These are phyloP conservation scores for Tetrao urogallus DNA, from an alignment of 2,113 vertebrate species.

Conservation along the genomic window DNA sequence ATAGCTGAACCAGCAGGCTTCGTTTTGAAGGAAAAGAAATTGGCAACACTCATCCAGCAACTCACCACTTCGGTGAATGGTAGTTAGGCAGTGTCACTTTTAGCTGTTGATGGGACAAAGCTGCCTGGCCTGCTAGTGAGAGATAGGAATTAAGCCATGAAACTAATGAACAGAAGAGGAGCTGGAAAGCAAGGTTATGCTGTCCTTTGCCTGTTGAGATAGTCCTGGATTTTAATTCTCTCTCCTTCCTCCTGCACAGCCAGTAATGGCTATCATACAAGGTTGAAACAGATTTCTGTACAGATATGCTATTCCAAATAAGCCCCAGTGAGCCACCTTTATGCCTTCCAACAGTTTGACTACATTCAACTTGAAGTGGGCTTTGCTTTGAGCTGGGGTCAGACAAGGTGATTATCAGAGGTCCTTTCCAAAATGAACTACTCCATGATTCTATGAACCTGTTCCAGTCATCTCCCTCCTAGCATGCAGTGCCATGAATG, in stretches of 20 bases:
- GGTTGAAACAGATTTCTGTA: slow-evolving; percentile 12
- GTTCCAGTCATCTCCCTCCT: neutral
- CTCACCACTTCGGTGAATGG: neutral
- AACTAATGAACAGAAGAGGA: slow-evolving; percentile 60
- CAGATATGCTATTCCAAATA: neutral
- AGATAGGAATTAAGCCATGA: slow-evolving; percentile 75
- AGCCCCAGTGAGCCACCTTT: neutral
- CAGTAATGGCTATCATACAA: neutral
- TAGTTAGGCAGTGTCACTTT: slow-evolving; percentile 15
- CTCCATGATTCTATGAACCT: neutral
- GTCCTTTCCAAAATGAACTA: neutral
- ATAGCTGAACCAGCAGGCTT: slow-evolving; percentile 19
- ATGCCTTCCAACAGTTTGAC: neutral
- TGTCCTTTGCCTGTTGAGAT: slow-evolving; percentile 30
- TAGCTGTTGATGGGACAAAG: slow-evolving; percentile 46
- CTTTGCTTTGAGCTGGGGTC: neutral
- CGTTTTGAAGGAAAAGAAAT: slow-evolving; percentile 33
- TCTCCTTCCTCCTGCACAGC: neutral
- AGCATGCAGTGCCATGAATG: neutral
- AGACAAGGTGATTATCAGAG: neutral
- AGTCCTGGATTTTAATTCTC: slow-evolving; percentile 24
- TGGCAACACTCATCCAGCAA: slow-evolving; percentile 6
- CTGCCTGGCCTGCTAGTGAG: slow-evolving; percentile 56
- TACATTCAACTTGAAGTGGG: neutral
- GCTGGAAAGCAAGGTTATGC: slow-evolving; percentile 21